Base-by-base conservation (phyloP, 2,888 invertebrate species). In the Deroplatys truncata region DNA sequence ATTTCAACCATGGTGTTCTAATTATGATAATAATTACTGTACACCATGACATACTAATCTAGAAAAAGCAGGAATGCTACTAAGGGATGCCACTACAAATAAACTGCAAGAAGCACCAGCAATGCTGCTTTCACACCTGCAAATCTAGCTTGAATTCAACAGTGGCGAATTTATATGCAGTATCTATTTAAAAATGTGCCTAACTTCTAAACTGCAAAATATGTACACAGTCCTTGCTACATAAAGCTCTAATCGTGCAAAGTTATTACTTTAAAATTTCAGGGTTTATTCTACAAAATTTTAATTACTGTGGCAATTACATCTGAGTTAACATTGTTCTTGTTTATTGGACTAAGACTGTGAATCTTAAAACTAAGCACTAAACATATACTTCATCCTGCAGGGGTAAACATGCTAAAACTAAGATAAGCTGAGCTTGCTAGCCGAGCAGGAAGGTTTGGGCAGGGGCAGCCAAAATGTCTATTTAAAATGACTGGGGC, bases 401-500 rank as follows among this genome's bases (percentile, higher is more conserved):
- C 86, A 87, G 87, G 83, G 82, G 83, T 83, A 87, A 82, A 87
- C 83, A 35, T 87, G 83, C 31, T 83, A 31, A 87, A 87, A 83
- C 87, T 87, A 83, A 35, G 82, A 82, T 28, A 82, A 87, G 87
- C 83, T 35, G 87, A 82, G 35, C 35, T 56, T 87, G 87, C 35
- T 87, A 83, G 87, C 82, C 28, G 87, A 87, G 87, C 87, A 87
- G 13, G 29, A 43, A 82, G 29, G 43, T 56, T n/a, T 83, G 87
- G 31, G 56, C 43, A 49, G 85, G 82, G 89, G 89, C 28, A 84
- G 56, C 56, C 89, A 72, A 89, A 89, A n/a, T 85, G 85, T 89
- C 85, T 89, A 89, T 89, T 85, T 84, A 82, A 87, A 35, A 85
- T 35, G 72, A 85, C 85, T 49, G 89, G 89, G 89, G 85, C 85